A percentile compares a stretch with the other conserved stretches of the same genome.
These are phyloP conservation scores for Glareola pratincola DNA, from an alignment of 2,113 vertebrate species.

Conservation along the genomic window DNA sequence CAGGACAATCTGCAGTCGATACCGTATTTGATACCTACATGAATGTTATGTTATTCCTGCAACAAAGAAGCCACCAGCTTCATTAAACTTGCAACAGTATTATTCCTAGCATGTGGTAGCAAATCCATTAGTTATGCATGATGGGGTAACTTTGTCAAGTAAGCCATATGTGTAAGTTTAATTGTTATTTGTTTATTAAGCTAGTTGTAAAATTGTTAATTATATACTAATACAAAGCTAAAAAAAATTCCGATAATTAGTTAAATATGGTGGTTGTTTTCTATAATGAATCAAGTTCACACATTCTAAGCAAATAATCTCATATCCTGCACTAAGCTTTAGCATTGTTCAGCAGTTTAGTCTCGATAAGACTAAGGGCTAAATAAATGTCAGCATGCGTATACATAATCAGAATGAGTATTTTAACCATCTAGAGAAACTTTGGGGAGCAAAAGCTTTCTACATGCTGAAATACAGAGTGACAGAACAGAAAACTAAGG, in stretches of 20 bases:
- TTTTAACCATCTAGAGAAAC: background rate
- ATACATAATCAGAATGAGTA: background rate
- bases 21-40: background rate
- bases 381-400: background rate
- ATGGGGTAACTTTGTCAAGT: background rate
- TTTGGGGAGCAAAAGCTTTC: background rate
- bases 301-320: background rate
- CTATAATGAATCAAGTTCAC: background rate
- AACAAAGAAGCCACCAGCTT: background rate
- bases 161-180: constrained; percentile 34
- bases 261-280: background rate
- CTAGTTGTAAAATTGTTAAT: constrained; percentile 2
- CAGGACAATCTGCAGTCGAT: background rate
- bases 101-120: background rate
- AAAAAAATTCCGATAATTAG: background rate
- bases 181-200: constrained; percentile 48
- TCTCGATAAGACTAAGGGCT: background rate
- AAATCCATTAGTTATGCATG: background rate
- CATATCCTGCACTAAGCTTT: background rate
- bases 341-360: background rate
- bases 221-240: background rate
- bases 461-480: background rate
- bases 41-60: background rate
- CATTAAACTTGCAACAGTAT: background rate
- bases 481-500: background rate